Conservation (phyloP, 1,140 invertebrate genomes). For the Galendromus occidentalis region DNA sequence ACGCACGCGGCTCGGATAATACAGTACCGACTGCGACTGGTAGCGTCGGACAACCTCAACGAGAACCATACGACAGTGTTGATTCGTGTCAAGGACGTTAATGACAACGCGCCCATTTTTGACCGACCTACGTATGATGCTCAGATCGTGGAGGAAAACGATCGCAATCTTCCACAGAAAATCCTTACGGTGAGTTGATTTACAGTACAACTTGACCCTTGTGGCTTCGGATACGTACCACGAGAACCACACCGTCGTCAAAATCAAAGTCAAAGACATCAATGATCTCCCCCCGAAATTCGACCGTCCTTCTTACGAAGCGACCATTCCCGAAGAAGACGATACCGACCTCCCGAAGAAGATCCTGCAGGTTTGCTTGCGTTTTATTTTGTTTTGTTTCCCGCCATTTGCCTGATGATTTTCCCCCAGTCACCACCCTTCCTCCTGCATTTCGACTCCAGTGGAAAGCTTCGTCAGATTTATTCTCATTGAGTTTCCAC, state of each 20-base stretch:
- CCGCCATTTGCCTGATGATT: too few relatives aligned
- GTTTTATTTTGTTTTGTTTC: constrained; percentile 14
- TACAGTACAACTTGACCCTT: constrained; percentile 59
- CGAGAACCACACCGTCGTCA: constrained; percentile 55
- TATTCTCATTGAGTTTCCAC: too few relatives aligned
- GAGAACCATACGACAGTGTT: constrained; percentile 88
- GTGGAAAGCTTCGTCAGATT: too few relatives aligned
- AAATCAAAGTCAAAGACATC: constrained; percentile 46
- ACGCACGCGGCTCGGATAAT: not conserved
- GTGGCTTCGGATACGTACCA: constrained; percentile 64
- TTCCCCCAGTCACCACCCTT: too few relatives aligned
- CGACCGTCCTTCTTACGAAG: constrained; percentile 43
- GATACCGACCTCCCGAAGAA: constrained; percentile 35
- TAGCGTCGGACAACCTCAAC: constrained; percentile 82
- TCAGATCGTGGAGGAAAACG: constrained; percentile 85
- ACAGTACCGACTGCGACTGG: constrained; percentile 75
- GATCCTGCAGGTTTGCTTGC: constrained; percentile 39
- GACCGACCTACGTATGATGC: constrained; percentile 80
- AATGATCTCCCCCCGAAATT: constrained; percentile 63
- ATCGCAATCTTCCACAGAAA: constrained; percentile 74
- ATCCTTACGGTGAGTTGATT: constrained; percentile 54
- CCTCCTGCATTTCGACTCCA: too few relatives aligned
- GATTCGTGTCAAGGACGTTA: constrained; percentile 85
- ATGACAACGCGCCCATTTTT: constrained; percentile 71
- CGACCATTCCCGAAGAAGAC: constrained; percentile 43